Evolutionary conservation across 2,113 vertebrate genomes (phyloP).

Genomic region (Candoia aspera): DNA sequence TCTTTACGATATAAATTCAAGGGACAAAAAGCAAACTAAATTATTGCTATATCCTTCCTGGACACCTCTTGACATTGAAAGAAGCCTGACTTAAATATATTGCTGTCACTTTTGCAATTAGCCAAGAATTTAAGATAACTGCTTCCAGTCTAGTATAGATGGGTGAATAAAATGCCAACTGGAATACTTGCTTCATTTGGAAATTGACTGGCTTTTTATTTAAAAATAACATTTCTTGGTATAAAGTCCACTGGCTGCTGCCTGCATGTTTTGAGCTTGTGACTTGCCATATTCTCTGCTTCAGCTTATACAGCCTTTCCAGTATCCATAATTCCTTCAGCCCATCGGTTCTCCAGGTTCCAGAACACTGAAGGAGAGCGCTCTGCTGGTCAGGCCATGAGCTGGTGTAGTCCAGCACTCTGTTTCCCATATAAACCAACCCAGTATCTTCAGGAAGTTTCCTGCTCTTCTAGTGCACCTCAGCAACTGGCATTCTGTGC

Average conservation of each 20-base stretch:
- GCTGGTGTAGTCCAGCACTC: background rate
- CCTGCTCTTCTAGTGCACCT: background rate
- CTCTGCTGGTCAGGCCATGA: background rate
- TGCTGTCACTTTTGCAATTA: background rate
- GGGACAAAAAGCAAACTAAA: background rate
- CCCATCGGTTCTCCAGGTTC: background rate
- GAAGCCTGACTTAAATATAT: background rate
- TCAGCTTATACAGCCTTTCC: background rate
- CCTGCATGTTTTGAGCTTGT: background rate
- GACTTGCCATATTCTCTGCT: background rate
- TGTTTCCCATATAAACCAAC: background rate
- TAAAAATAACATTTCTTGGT: background rate
- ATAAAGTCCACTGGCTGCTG: background rate
- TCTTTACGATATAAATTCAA: background rate
- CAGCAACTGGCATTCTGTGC: background rate
- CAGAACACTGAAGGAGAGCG: background rate
- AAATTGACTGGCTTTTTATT: background rate
- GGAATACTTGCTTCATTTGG: background rate
- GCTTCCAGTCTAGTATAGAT: background rate
- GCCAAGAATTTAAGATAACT: background rate
- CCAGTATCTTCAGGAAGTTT: too few species aligned
- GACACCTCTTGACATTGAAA: background rate
- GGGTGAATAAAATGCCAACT: background rate
- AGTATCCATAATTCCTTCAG: background rate
- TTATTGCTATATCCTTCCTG: background rate